Percentiles rank a stretch among this genome's conserved stretches.
These are phyloP conservation scores for Pseudonaja textilis DNA, from an alignment of 2,113 vertebrate genomes.

Conservation along the genomic window DNA sequence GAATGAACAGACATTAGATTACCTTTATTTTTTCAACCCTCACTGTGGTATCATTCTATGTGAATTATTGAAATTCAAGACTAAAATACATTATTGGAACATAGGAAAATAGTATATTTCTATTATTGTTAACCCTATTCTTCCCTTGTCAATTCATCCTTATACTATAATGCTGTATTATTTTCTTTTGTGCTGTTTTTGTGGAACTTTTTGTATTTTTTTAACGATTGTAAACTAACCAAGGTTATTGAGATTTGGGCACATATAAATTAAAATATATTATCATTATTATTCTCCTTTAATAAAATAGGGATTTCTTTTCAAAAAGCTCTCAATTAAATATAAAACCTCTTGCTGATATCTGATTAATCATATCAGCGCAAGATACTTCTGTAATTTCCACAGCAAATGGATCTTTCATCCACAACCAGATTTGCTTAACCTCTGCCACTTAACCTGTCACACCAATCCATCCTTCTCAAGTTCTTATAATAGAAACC, in stretches of 20 bases:
- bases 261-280: not conserved
- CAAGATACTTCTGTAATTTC: conserved; percentile 44
- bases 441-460: conserved; percentile 45
- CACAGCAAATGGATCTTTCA: conserved; percentile 59
- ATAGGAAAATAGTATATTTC: conserved; percentile 34
- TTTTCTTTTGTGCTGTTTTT: conserved; percentile 8
- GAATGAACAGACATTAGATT: conserved; percentile 65
- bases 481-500: not conserved
- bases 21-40: conserved; percentile 51
- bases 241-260: not conserved
- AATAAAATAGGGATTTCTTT: conserved; percentile 20
- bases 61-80: conserved; percentile 25
- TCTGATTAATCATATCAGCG: conserved; percentile 46
- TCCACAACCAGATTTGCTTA: conserved; percentile 47
- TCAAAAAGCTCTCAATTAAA: conserved; percentile 29
- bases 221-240: not conserved
- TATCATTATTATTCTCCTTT: conserved; percentile 27
- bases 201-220: not conserved
- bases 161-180: conserved; percentile 9
- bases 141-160: not conserved
- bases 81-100: conserved; percentile 34
- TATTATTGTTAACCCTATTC: not conserved
- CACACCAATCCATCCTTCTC: conserved; percentile 14
- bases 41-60: conserved; percentile 39
- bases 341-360: conserved; percentile 31